phyloP scores from a whole-genome alignment of 2,797 vertebrate genomes.

The Rhabdomys pumilio region DNA sequence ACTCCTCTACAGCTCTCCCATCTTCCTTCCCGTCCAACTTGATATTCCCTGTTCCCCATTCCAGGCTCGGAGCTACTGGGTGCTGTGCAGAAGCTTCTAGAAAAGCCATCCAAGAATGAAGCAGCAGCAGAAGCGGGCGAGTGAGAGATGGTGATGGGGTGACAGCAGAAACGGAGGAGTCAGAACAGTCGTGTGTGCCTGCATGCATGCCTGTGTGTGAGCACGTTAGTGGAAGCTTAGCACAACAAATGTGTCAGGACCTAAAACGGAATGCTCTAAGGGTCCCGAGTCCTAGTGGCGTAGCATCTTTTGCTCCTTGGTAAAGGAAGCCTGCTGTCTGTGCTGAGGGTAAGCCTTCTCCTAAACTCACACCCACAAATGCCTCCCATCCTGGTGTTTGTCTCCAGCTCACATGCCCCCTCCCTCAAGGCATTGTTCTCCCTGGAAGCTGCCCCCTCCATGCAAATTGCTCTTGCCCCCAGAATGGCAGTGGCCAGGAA shows the following conservation, averaged over 20 bases:
- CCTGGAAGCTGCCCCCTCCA: slow-evolving; percentile 66
- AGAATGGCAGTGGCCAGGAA: slow-evolving; percentile 59
- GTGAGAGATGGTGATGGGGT: slow-evolving; percentile 46
- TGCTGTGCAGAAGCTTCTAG: slow-evolving; percentile 59
- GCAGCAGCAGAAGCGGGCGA: slow-evolving; percentile 61
- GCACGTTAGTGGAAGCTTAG: neutral
- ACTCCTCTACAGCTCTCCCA: neutral
- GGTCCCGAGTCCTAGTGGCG: neutral
- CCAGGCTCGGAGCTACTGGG: slow-evolving; percentile 75
- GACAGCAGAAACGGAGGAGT: slow-evolving; percentile 14
- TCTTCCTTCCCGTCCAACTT: neutral
- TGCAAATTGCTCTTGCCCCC: slow-evolving; percentile 59
- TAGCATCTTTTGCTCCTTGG: neutral
- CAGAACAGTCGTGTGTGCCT: neutral
- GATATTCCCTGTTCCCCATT: slow-evolving; percentile 41
- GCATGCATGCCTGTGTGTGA: neutral
- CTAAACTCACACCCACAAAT: neutral
- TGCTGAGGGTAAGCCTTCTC: neutral
- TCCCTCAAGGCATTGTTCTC: neutral
- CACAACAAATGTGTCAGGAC: neutral
- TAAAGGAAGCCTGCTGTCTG: neutral
- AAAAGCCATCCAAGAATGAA: slow-evolving; percentile 76
- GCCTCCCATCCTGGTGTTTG: neutral
- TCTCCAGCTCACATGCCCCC: neutral
- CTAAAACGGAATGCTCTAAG: neutral